phyloP scores from a whole-genome alignment of 2,797 vertebrate species.

The Tinamus major region DNA sequence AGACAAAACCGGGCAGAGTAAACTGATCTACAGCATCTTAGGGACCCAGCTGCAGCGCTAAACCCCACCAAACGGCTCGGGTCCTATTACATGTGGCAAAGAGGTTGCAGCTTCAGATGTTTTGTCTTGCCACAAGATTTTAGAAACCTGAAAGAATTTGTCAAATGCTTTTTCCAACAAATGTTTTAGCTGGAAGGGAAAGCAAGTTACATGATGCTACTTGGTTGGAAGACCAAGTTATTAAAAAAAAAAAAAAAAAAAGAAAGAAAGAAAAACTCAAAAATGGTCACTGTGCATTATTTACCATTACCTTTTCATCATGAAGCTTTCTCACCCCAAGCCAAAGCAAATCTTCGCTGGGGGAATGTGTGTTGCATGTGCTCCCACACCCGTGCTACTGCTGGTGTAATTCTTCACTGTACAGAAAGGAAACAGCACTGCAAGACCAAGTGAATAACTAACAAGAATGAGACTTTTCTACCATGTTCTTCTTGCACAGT shows the following conservation, averaged over 20 bases:
- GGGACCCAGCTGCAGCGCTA: conserved; percentile 65
- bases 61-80: not conserved
- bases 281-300: not conserved
- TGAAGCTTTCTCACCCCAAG: not conserved
- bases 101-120: conserved; percentile 2
- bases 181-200: not conserved
- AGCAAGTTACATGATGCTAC: not conserved
- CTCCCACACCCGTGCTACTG: not conserved
- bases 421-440: not conserved
- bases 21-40: conserved; percentile 33
- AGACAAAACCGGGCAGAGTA: conserved; percentile 33
- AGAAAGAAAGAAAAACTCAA: not conserved
- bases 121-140: conserved; percentile 17
- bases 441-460: not conserved
- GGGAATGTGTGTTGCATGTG: not conserved
- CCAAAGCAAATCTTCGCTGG: not conserved
- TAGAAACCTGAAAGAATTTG: conserved; percentile 45
- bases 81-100: conserved; percentile 48
- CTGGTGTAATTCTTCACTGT: not conserved
- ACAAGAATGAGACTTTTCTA: not conserved
- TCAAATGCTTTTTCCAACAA: conserved; percentile 5
- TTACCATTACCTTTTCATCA: not conserved
- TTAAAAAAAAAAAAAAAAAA: not conserved
- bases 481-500: not conserved
- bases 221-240: not conserved